Percentiles rank a stretch among this genome's conserved stretches.
Evolutionary conservation across 2,797 vertebrate species (phyloP).

Genomic region (Taenioides sp.): DNA sequence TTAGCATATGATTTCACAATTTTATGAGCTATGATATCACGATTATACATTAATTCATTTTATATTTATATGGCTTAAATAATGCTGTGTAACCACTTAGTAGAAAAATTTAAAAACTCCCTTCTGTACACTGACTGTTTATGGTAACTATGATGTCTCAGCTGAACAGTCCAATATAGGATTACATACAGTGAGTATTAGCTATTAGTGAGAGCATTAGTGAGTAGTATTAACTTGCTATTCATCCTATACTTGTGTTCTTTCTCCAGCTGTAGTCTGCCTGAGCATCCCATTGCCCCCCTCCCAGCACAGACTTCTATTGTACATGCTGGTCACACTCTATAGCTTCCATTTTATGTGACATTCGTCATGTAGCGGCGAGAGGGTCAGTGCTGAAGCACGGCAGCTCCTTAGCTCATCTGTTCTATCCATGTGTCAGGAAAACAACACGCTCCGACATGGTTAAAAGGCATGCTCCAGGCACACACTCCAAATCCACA

Average conservation of each 20-base stretch:
- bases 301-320: slow-evolving; percentile 8
- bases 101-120: not conserved
- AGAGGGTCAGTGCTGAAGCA: slow-evolving; percentile 39
- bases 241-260: slow-evolving; percentile 19
- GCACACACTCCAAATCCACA: slow-evolving; percentile 32
- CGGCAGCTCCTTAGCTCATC: slow-evolving; percentile 14
- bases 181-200: slow-evolving; percentile 35
- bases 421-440: slow-evolving; percentile 47
- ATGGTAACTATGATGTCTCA: slow-evolving; percentile 28
- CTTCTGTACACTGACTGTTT: slow-evolving; percentile 21
- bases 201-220: slow-evolving; percentile 19
- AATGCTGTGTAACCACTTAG: not conserved
- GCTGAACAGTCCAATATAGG: slow-evolving; percentile 32
- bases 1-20: too few species aligned
- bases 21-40: not conserved
- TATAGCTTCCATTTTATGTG: slow-evolving; percentile 47
- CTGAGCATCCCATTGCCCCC: slow-evolving; percentile 14
- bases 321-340: slow-evolving; percentile 41
- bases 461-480: slow-evolving; percentile 40
- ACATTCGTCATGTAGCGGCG: slow-evolving; percentile 29
- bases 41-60: not conserved
- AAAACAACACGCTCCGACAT: slow-evolving; percentile 30
- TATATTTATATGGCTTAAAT: not conserved
- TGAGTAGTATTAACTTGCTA: slow-evolving; percentile 37
- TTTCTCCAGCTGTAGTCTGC: not conserved